These are phyloP conservation scores for Macropus fuliginosus DNA, from an alignment of 2,797 vertebrate genomes.

Conservation along the genomic window DNA sequence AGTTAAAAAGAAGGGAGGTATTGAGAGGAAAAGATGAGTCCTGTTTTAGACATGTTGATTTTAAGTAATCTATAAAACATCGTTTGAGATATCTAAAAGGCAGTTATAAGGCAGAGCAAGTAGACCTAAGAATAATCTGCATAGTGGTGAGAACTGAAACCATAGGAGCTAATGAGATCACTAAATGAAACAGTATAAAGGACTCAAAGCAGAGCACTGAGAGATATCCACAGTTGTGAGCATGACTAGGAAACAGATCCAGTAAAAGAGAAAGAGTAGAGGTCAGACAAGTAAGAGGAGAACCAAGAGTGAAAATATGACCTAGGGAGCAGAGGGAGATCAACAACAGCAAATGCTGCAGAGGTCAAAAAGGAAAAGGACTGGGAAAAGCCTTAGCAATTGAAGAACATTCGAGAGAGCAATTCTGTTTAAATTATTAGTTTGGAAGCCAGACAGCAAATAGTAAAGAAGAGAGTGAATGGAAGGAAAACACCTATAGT, in stretches of 20 bases:
- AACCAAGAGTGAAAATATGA: background rate
- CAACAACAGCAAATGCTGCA: background rate
- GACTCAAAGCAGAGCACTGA: background rate
- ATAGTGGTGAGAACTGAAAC: background rate
- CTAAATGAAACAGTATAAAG: background rate
- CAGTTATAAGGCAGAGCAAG: background rate
- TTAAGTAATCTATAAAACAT: background rate
- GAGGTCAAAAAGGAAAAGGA: background rate
- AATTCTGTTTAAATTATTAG: background rate
- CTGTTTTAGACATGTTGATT: background rate
- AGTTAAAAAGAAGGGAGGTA: background rate
- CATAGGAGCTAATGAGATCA: background rate
- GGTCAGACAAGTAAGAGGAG: background rate
- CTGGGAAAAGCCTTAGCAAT: background rate
- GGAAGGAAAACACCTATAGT: background rate
- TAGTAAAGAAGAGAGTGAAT: background rate
- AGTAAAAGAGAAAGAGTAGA: background rate
- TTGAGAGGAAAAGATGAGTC: background rate
- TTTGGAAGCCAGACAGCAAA: background rate
- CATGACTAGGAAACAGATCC: background rate
- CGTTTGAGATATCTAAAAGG: background rate
- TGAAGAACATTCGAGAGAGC: background rate
- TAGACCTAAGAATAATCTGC: background rate
- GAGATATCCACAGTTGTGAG: background rate
- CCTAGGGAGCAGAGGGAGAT: background rate